Conservation (phyloP, 2,797 vertebrate species). For the Huso huso region DNA sequence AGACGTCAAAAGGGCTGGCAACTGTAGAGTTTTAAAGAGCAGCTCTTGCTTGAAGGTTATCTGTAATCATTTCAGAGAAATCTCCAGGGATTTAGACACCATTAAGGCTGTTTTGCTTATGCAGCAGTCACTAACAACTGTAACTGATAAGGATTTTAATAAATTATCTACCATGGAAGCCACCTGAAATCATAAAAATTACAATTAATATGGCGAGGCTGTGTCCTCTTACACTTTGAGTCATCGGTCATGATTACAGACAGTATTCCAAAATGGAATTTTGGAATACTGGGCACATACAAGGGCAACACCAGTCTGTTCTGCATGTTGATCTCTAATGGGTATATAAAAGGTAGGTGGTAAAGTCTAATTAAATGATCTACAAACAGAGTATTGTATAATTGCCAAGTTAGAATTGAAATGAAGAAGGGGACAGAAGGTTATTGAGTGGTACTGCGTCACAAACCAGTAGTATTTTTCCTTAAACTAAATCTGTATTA, state of each 20-base stretch:
- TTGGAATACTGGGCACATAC: too few species aligned
- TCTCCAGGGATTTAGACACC: neutral
- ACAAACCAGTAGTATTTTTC: too few species aligned
- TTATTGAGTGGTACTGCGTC: too few species aligned
- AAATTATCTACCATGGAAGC: slow-evolving; percentile 2
- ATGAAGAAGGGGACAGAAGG: too few species aligned
- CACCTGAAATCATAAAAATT: neutral
- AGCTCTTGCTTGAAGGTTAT: slow-evolving; percentile 17
- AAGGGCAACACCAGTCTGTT: too few species aligned
- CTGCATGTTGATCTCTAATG: neutral
- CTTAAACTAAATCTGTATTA: too few species aligned
- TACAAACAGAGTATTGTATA: too few species aligned
- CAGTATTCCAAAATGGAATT: neutral
- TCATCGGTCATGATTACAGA: slow-evolving; percentile 3
- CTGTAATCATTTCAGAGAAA: neutral
- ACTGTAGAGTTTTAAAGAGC: neutral
- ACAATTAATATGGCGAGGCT: slow-evolving; percentile 11
- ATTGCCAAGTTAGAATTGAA: too few species aligned
- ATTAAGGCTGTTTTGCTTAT: slow-evolving; percentile 11
- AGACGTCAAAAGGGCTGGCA: neutral
- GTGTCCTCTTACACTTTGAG: neutral
- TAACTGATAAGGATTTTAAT: slow-evolving; percentile 5
- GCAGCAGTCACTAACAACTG: slow-evolving; percentile 12
- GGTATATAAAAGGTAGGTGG: too few species aligned
- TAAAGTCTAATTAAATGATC: neutral